Evolutionary conservation across 2,888 invertebrate species (phyloP), one percentile per base, ranked within the genome.

Genomic region (Platycheirus albimanus): DNA sequence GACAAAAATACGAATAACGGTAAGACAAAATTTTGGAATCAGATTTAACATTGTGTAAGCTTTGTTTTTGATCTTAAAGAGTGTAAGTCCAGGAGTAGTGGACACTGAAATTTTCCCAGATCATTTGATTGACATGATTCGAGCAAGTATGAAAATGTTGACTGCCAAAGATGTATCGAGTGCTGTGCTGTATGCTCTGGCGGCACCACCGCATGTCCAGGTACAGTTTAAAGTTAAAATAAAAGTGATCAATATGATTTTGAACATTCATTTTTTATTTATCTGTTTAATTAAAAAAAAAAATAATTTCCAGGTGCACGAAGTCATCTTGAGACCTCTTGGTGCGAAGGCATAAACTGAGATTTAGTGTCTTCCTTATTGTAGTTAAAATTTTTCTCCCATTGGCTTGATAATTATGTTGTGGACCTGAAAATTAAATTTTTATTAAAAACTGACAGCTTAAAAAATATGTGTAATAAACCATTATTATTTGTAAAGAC

Each of bases 21-120:
- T 83, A 43, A 52, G 52, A n/a, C 8, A 51, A 20, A 1, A 56
- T 20, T 24, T 54, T 63, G 11, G 24, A 4, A 4, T 24, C 6
- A 6, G 24, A 24, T 7, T 33, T 33, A 33, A 33, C n/a, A n/a
- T n/a, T n/a, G n/a, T n/a, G 24, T 24, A 6, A 24, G 24, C 3
- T 4, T 4, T 33, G 7, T 6, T 33, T 33, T 4, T 8, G 30
- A 6, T 33, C 5, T 33, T 7, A 6, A 6, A 88, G 88, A 90
- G 89, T 7, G 89, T 90, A 45, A 89, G 90, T 63, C 90, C 90
- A 0, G 90, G 90, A 2, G 89, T 88, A 3, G 90, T 90, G 1
- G 89, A 90, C 33, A 90, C 90, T 3, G 89, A 90, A 45, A 89
- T 90, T 6, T 89, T 90, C 72, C 90, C 90, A 0, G 86, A 88